Conservation (phyloP, 2,888 invertebrate species). For the Ormyrus labotus region DNA sequence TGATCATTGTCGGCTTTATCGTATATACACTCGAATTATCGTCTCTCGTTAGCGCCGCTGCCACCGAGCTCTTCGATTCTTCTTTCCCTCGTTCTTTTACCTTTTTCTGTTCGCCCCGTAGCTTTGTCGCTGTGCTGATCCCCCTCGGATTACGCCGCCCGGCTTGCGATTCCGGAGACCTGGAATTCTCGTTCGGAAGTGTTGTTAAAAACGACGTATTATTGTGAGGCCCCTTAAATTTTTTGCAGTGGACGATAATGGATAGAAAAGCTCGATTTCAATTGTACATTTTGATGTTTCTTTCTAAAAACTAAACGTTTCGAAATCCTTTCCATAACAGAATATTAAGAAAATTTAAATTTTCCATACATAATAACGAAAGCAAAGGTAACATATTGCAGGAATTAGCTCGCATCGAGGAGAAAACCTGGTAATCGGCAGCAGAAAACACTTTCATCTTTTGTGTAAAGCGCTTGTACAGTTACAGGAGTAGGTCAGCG, state of each 20-base stretch:
- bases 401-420: background rate
- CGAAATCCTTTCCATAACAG: too few species aligned
- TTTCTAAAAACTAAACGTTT: too few species aligned
- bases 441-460: slow-evolving; percentile 20
- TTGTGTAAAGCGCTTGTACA: background rate
- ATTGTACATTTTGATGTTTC: too few species aligned
- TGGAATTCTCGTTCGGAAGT: background rate
- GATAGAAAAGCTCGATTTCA: too few species aligned
- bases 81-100: slow-evolving; percentile 6
- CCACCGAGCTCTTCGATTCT: slow-evolving; percentile 1
- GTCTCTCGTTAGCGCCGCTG: slow-evolving; percentile 49
- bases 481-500: slow-evolving; percentile 24
- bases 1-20: slow-evolving; percentile 47
- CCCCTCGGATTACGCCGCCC: background rate
- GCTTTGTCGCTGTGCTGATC: slow-evolving; percentile 31
- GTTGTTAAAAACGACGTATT: too few species aligned
- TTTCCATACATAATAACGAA: too few species aligned
- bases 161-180: background rate
- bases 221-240: too few species aligned
- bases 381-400: too few species aligned
- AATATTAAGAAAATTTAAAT: too few species aligned
- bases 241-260: too few species aligned
- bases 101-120: background rate
- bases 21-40: slow-evolving; percentile 42
- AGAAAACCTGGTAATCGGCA: background rate